Evolutionary conservation across 2,888 invertebrate genomes (phyloP).

Genomic region (Adelphocoris suturalis): DNA sequence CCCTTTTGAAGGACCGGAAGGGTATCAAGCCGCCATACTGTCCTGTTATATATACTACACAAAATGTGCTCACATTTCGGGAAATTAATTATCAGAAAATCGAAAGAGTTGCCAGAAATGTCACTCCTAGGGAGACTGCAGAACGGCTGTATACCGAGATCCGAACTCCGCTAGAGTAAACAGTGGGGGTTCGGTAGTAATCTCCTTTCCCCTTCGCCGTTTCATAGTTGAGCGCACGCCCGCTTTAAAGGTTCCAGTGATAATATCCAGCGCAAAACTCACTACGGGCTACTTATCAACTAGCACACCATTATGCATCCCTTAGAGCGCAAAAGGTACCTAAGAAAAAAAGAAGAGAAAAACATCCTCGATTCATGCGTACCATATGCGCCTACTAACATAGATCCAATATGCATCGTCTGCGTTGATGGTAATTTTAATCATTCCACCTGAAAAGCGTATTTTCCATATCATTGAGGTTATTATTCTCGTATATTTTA

Average conservation of each 20-base stretch:
- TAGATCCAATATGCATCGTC: not conserved
- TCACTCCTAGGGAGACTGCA: no score
- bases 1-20: no score
- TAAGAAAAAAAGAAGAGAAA: not conserved
- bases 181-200: not conserved
- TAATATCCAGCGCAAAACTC: slow-evolving; percentile 22
- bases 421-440: not conserved
- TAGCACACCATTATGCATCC: not conserved
- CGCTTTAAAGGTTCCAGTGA: slow-evolving; percentile 4
- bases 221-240: slow-evolving; percentile 40
- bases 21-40: no score
- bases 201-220: slow-evolving; percentile 37
- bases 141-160: no score
- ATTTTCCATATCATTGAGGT: no score
- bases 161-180: not conserved
- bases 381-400: not conserved
- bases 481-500: no score
- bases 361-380: not conserved
- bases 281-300: slow-evolving; percentile 39
- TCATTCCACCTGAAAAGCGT: no score
- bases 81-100: no score
- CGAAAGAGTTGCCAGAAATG: no score
- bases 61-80: no score
- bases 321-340: not conserved
- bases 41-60: no score